phyloP scores from a whole-genome alignment of 2,797 vertebrate species.

The Halcyon leucocephala region DNA sequence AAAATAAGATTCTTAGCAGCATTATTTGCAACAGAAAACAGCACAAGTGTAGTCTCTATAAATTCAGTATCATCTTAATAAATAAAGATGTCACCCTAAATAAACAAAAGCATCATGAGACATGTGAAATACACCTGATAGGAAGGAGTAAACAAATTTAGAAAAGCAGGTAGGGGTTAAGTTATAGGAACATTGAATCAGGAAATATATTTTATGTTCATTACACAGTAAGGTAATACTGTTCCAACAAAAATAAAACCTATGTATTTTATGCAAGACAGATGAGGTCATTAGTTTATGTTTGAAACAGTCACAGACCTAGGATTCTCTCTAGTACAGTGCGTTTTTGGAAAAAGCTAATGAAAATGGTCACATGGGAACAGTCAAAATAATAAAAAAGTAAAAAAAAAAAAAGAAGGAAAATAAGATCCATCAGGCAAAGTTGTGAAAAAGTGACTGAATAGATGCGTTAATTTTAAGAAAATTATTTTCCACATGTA shows the following conservation, averaged over 20 bases:
- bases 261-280: slow-evolving; percentile 47
- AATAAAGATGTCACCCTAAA: neutral
- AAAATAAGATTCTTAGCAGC: neutral
- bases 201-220: slow-evolving; percentile 15
- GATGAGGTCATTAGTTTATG: slow-evolving; percentile 60
- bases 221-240: slow-evolving; percentile 4
- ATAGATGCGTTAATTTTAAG: slow-evolving; percentile 1
- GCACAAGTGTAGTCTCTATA: neutral
- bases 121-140: neutral
- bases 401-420: neutral
- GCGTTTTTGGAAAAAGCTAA: neutral
- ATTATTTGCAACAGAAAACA: neutral
- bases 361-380: neutral
- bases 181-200: neutral
- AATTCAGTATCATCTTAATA: neutral
- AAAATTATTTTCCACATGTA: slow-evolving; percentile 7
- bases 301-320: slow-evolving; percentile 19
- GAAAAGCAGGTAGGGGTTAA: slow-evolving; percentile 32
- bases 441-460: slow-evolving; percentile 4
- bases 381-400: neutral
- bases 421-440: slow-evolving; percentile 11
- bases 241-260: slow-evolving; percentile 50
- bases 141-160: neutral
- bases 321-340: slow-evolving; percentile 16
- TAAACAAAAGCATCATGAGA: neutral